Evolutionary conservation across 2,113 vertebrate genomes (phyloP).

Genomic region (Takifugu flavidus): DNA sequence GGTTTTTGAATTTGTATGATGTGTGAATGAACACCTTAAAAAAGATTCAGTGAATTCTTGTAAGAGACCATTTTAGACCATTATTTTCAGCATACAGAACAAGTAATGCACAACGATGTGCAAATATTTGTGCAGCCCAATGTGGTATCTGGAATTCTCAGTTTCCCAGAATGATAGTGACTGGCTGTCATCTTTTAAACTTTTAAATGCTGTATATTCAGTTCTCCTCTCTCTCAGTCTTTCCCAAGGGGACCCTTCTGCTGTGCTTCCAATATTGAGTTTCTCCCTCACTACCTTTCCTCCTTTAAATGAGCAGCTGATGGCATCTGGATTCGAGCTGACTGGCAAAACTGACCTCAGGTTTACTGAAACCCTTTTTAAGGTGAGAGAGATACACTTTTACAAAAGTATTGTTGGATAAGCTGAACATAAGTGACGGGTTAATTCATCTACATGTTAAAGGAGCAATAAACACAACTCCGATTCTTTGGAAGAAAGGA

Average conservation of each 20-base stretch:
- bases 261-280: conserved; percentile 86
- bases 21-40: neutral
- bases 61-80: neutral
- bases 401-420: too few species aligned
- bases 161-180: too few species aligned
- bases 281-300: conserved; percentile 86
- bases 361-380: conserved; percentile 88
- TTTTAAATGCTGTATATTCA: neutral
- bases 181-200: neutral
- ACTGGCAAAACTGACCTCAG: conserved; percentile 87
- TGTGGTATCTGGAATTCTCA: too few species aligned
- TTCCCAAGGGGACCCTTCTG: conserved; percentile 84
- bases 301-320: conserved; percentile 80
- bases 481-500: too few species aligned
- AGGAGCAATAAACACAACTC: too few species aligned
- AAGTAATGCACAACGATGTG: too few species aligned
- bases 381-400: conserved; percentile 72
- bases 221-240: conserved; percentile 70
- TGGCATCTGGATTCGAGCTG: conserved; percentile 80
- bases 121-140: too few species aligned
- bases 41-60: neutral
- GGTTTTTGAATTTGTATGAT: too few species aligned
- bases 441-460: too few species aligned
- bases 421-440: too few species aligned
- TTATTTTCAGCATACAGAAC: too few species aligned